Evolutionary conservation across 2,113 vertebrate species (phyloP).

Genomic region (Platysteira castanea): DNA sequence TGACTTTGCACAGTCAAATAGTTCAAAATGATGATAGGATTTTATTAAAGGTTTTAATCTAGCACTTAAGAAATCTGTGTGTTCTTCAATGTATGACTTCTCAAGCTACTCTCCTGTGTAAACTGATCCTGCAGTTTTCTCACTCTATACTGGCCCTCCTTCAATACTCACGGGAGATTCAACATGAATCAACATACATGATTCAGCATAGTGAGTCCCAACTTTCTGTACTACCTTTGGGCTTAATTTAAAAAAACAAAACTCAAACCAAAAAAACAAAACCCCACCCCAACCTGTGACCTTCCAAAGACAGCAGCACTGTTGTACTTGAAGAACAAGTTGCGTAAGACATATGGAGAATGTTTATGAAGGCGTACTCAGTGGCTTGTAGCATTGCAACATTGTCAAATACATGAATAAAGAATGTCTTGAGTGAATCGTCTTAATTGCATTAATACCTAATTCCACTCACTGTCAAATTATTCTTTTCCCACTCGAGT

Average conservation of each 20-base stretch:
- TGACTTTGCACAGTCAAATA: conserved; percentile 62
- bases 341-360: background rate
- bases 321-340: background rate
- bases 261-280: background rate
- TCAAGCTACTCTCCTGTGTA: background rate
- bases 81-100: conserved; percentile 41
- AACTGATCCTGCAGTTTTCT: background rate
- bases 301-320: background rate
- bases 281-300: background rate
- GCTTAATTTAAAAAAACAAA: background rate
- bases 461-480: background rate
- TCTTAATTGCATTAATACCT: background rate
- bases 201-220: background rate
- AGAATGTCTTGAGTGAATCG: background rate
- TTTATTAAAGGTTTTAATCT: conserved; percentile 61
- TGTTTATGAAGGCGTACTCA: background rate
- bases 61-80: conserved; percentile 13
- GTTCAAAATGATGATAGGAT: conserved; percentile 60
- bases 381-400: background rate
- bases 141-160: background rate
- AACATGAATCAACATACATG: background rate
- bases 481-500: background rate
- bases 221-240: background rate
- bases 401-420: background rate
- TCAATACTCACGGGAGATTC: background rate